phyloP scores from a whole-genome alignment of 1,140 invertebrate genomes.

The Diorhabda carinulata region DNA sequence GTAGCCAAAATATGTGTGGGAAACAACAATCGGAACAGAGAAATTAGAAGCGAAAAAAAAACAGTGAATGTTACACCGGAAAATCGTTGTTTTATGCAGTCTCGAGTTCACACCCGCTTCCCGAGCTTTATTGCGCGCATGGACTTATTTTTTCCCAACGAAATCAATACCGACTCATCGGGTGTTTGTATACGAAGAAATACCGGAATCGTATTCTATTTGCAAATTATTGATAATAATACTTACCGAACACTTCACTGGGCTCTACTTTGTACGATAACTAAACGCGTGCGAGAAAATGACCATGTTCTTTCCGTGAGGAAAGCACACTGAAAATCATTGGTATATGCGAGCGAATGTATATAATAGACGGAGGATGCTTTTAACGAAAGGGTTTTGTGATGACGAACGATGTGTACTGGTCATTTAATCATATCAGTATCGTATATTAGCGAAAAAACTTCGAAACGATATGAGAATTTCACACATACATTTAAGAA shows the following conservation, averaged over 20 bases:
- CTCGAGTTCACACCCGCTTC: constrained; percentile 32
- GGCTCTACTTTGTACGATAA: no score
- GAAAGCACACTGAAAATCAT: background rate
- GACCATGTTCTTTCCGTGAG: background rate
- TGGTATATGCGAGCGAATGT: background rate
- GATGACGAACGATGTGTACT: no score
- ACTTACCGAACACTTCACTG: constrained; percentile 9
- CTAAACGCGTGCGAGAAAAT: background rate
- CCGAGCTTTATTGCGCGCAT: constrained; percentile 36
- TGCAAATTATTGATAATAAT: background rate
- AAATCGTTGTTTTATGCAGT: constrained; percentile 39
- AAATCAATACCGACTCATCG: constrained; percentile 33
- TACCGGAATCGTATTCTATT: background rate
- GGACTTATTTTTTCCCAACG: constrained; percentile 42
- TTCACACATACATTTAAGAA: no score
- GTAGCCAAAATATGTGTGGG: constrained; percentile 1
- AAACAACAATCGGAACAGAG: constrained; percentile 9
- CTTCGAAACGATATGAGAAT: no score
- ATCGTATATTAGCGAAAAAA: no score
- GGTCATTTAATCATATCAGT: no score
- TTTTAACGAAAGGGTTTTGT: no score
- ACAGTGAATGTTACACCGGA: constrained; percentile 22
- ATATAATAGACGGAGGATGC: background rate
- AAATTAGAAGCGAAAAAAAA: constrained; percentile 1
- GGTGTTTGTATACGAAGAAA: constrained; percentile 12